Evolutionary conservation across 2,888 invertebrate genomes (phyloP).

Genomic region (Leptinotarsa haldemani): DNA sequence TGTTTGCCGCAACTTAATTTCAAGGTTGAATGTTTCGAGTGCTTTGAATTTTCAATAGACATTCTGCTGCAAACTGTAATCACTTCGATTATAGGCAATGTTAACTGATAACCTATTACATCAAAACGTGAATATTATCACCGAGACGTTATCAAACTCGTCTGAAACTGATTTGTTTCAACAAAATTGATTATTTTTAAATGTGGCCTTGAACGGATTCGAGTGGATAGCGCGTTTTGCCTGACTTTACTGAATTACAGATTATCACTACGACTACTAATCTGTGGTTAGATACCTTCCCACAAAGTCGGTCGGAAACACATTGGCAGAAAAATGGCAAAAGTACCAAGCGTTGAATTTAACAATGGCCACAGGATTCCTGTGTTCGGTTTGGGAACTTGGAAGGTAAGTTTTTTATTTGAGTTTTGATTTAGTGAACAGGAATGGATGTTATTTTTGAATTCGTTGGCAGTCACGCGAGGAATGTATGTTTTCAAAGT

Average conservation of each 20-base stretch:
- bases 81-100: not conserved
- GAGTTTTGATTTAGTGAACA: not conserved
- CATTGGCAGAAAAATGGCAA: constrained; percentile 35
- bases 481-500: no score
- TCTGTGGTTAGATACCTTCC: not conserved
- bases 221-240: not conserved
- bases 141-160: not conserved
- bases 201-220: constrained; percentile 20
- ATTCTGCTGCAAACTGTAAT: no score
- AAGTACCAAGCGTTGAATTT: constrained; percentile 63
- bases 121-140: not conserved
- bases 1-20: not conserved
- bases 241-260: not conserved
- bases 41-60: not conserved
- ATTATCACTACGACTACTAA: no score
- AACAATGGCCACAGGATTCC: constrained; percentile 66
- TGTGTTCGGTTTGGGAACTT: constrained; percentile 64
- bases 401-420: constrained; percentile 53
- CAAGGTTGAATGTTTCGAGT: not conserved
- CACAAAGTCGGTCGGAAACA: not conserved
- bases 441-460: not conserved
- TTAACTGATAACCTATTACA: constrained; percentile 11
- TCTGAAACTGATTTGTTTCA: not conserved
- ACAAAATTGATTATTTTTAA: constrained; percentile 27
- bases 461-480: not conserved